phyloP scores from a whole-genome alignment of 2,888 invertebrate genomes.

The Hypomecis punctinalis region DNA sequence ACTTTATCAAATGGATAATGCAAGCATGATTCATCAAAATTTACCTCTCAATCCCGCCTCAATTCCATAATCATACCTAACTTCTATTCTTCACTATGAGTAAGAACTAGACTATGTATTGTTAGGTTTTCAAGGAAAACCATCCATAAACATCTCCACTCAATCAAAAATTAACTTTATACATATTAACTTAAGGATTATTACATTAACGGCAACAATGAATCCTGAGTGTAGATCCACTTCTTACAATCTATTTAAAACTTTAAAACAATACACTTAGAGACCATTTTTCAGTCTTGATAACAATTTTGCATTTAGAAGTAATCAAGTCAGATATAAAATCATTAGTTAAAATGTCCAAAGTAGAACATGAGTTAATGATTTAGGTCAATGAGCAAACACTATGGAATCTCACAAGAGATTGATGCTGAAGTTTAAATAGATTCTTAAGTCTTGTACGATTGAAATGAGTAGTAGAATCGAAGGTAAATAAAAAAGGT shows the following conservation, averaged over 20 bases:
- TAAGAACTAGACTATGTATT: background rate
- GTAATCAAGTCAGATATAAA: background rate
- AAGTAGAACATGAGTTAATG: background rate
- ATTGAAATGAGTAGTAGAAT: background rate
- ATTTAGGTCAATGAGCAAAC: background rate
- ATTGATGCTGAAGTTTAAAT: no score
- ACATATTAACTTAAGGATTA: background rate
- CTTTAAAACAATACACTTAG: background rate
- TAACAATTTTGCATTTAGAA: background rate
- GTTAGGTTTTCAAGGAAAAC: slow-evolving; percentile 5
- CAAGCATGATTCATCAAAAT: no score
- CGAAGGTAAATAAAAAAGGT: background rate
- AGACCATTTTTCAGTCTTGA: background rate
- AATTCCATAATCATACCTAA: no score
- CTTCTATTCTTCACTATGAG: no score
- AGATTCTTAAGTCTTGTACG: no score
- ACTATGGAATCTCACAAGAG: no score
- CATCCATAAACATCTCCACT: background rate
- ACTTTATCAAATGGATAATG: no score
- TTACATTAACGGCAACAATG: background rate
- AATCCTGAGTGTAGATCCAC: background rate
- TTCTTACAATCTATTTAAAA: background rate
- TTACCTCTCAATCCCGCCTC: no score
- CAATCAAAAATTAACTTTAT: background rate
- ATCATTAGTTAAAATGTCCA: background rate